phyloP scores from a whole-genome alignment of 2,113 vertebrate genomes.

The Ibidorhyncha struthersii region DNA sequence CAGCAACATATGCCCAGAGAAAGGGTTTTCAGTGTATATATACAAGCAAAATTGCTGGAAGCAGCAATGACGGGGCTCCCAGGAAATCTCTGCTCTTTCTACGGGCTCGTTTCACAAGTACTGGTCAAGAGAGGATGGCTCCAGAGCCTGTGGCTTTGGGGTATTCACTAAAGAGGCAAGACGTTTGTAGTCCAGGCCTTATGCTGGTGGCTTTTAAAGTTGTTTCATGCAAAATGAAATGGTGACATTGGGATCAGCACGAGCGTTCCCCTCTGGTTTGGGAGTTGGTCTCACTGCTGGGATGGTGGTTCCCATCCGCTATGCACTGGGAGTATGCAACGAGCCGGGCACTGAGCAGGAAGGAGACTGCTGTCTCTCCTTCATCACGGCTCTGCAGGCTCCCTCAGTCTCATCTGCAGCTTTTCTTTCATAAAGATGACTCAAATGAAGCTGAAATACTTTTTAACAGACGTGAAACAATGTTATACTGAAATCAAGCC shows the following conservation, averaged over 20 bases:
- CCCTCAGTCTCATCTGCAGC: not conserved
- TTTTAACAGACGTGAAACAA: not conserved
- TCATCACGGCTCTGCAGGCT: not conserved
- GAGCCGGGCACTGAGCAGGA: accelerated
- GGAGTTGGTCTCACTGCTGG: accelerated
- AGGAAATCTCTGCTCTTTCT: not conserved
- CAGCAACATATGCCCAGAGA: not conserved
- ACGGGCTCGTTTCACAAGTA: not conserved
- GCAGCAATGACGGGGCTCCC: accelerated
- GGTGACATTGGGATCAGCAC: not conserved
- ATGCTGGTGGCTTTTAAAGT: not conserved
- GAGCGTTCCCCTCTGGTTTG: not conserved
- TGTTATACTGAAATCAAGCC: not conserved
- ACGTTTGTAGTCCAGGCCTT: not conserved
- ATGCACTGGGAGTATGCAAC: accelerated
- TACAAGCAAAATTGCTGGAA: not conserved
- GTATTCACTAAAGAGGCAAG: not conserved
- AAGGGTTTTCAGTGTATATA: accelerated
- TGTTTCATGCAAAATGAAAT: not conserved
- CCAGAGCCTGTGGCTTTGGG: not conserved
- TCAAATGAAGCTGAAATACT: not conserved
- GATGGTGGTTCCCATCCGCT: accelerated
- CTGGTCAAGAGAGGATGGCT: not conserved
- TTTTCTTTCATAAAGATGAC: not conserved
- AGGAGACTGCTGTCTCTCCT: not conserved